Conservation (phyloP, 1,140 invertebrate species). For the Pseudomyrmex dendroicus region DNA sequence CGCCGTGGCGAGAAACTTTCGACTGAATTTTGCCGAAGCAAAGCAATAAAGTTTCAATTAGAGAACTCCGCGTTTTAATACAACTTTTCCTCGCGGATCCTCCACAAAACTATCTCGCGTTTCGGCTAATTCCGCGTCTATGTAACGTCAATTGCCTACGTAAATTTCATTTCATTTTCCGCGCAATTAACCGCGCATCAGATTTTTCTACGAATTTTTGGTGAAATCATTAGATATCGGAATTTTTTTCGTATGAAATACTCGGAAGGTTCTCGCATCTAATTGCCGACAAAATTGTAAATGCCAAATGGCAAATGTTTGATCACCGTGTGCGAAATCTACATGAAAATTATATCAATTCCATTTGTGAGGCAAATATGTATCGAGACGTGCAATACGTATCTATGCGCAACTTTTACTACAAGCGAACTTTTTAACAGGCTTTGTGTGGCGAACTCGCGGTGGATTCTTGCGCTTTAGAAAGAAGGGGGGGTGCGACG, state of each 20-base stretch:
- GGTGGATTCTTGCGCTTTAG: slow-evolving; percentile 27
- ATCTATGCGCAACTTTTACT: slow-evolving; percentile 1
- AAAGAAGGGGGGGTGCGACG: not conserved
- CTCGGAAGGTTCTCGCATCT: no score
- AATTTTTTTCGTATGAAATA: not conserved
- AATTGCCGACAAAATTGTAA: not conserved
- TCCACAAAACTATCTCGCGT: not conserved
- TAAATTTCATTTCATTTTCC: not conserved
- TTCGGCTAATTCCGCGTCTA: not conserved
- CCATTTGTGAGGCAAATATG: slow-evolving; percentile 43
- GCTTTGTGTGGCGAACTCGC: not conserved
- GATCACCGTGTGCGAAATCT: slow-evolving; percentile 26
- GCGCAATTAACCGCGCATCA: not conserved
- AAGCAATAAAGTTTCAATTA: slow-evolving; percentile 38
- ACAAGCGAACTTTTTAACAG: slow-evolving; percentile 30
- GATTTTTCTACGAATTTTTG: not conserved
- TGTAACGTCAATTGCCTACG: not conserved
- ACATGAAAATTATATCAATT: slow-evolving; percentile 52
- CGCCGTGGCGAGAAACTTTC: not conserved
- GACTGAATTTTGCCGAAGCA: not conserved
- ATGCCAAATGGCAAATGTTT: not conserved
- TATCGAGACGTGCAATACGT: not conserved
- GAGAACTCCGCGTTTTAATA: slow-evolving; percentile 11
- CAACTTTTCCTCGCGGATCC: not conserved
- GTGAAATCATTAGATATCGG: not conserved